phyloP scores from a whole-genome alignment of 1,140 invertebrate species.

The Drosophila mayri region DNA sequence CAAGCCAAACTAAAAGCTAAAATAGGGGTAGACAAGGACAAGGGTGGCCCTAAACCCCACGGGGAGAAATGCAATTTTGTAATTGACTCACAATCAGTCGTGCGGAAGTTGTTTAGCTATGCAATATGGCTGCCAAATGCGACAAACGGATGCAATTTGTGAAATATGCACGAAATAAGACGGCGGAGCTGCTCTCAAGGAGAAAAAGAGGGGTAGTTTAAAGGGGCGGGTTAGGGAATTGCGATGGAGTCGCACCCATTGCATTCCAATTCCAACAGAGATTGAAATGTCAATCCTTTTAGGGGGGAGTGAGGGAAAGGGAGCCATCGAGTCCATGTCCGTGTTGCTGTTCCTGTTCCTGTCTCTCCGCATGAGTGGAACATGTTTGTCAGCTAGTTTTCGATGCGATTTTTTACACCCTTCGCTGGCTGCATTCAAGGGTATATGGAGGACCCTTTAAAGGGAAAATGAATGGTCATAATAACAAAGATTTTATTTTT shows the following conservation, averaged over 20 bases:
- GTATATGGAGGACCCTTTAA: neutral
- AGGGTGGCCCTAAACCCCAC: slow-evolving; percentile 1
- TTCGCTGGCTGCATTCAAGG: neutral
- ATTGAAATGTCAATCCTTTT: slow-evolving; percentile 65
- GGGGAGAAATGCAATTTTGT: slow-evolving; percentile 55
- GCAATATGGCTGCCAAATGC: slow-evolving; percentile 64
- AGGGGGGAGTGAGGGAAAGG: slow-evolving; percentile 2
- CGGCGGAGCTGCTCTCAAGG: slow-evolving; percentile 25
- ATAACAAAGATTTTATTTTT: neutral
- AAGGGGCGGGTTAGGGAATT: neutral
- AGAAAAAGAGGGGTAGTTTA: neutral
- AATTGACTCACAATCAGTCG: slow-evolving; percentile 63
- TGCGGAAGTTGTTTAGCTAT: slow-evolving; percentile 61
- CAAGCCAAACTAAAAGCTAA: slow-evolving; percentile 5
- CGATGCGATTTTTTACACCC: slow-evolving; percentile 28
- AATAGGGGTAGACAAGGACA: neutral
- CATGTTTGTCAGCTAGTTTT: slow-evolving; percentile 53
- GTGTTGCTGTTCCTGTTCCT: slow-evolving; percentile 23
- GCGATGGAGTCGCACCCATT: slow-evolving; percentile 7
- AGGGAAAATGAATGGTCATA: too few relatives aligned
- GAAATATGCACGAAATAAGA: slow-evolving; percentile 60
- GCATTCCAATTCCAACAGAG: slow-evolving; percentile 30
- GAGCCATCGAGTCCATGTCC: slow-evolving; percentile 26
- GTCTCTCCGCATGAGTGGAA: slow-evolving; percentile 26
- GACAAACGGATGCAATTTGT: slow-evolving; percentile 65